Evolutionary conservation across 2,113 vertebrate species (phyloP).

Genomic region (Notothenia rossii): DNA sequence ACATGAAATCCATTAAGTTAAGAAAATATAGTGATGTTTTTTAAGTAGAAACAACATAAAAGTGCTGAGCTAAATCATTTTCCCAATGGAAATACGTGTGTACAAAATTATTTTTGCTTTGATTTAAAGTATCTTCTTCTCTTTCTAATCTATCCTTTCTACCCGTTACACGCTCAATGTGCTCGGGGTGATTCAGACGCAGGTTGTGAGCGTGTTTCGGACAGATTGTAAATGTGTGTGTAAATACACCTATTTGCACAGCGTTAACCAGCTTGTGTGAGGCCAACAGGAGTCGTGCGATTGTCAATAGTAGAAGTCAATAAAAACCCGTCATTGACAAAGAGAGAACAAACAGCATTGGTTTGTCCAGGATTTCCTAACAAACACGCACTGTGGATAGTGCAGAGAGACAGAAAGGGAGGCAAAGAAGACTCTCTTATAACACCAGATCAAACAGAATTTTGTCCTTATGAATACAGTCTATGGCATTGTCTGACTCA

Average conservation of each 20-base stretch:
- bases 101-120: not conserved
- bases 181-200: constrained; percentile 32
- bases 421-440: constrained; percentile 24
- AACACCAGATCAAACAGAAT: constrained; percentile 21
- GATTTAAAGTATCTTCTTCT: not conserved
- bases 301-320: constrained; percentile 88
- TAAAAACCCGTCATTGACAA: constrained; percentile 86
- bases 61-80: not conserved
- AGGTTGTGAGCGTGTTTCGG: constrained; percentile 66
- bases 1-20: not conserved
- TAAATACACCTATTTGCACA: constrained; percentile 86
- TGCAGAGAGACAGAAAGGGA: constrained; percentile 28
- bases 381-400: constrained; percentile 80
- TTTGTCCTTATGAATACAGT: not conserved
- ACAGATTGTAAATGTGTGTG: constrained; percentile 77
- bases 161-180: not conserved
- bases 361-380: constrained; percentile 89
- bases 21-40: not conserved
- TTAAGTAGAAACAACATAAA: not conserved
- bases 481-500: not conserved
- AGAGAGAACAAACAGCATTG: constrained; percentile 85
- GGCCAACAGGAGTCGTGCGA: constrained; percentile 82
- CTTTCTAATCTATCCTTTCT: constrained; percentile 1
- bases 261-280: constrained; percentile 85
- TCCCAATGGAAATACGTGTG: not conserved